A percentile compares a stretch with the other conserved stretches of the same genome.
These are phyloP conservation scores for Fulica atra DNA, from an alignment of 2,113 vertebrate species.

Conservation along the genomic window DNA sequence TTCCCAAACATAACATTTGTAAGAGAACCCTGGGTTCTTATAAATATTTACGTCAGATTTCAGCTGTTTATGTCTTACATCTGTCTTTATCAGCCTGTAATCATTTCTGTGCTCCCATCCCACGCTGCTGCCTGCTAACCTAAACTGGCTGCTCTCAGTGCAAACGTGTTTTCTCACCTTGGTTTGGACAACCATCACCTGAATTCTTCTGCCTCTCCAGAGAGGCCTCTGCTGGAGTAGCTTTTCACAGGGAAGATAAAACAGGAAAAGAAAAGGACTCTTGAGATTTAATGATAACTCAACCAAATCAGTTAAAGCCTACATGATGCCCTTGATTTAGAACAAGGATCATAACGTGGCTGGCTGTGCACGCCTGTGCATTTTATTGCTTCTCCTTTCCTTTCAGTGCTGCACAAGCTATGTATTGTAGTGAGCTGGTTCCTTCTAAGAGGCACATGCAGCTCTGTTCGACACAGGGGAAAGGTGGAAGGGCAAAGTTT, in stretches of 20 bases:
- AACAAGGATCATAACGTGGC: neutral
- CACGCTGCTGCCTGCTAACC: slow-evolving; percentile 26
- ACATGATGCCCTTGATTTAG: neutral
- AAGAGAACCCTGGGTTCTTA: slow-evolving; percentile 17
- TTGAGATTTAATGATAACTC: neutral
- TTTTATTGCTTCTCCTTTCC: neutral
- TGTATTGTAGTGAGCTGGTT: neutral
- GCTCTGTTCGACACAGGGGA: accelerated
- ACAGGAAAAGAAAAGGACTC: neutral
- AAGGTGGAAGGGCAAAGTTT: neutral
- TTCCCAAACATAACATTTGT: slow-evolving; percentile 51
- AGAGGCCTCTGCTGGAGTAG: neutral
- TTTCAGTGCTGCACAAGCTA: neutral
- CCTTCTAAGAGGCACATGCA: neutral
- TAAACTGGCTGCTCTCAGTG: slow-evolving; percentile 13
- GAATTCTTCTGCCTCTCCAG: neutral
- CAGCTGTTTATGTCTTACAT: slow-evolving; percentile 58
- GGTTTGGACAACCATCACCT: neutral
- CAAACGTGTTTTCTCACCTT: slow-evolving; percentile 35
- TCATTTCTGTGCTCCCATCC: neutral
- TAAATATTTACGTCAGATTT: slow-evolving; percentile 60
- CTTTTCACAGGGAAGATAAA: neutral
- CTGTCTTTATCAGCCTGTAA: slow-evolving; percentile 35
- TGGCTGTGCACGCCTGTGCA: neutral
- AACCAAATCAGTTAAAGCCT: neutral